Evolutionary conservation across 2,797 vertebrate genomes (phyloP).

Genomic region (Varecia variegata): DNA sequence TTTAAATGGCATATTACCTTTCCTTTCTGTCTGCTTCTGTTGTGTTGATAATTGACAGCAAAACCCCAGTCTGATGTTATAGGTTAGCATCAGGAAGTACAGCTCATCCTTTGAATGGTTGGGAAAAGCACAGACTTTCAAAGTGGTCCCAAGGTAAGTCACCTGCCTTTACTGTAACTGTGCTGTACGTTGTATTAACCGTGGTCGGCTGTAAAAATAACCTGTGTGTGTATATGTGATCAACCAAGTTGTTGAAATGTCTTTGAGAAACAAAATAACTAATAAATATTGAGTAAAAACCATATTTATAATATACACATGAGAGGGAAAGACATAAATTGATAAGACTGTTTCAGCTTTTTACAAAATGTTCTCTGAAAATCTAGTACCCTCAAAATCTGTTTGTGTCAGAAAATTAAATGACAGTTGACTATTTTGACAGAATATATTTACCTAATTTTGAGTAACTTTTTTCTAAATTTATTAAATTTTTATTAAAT

Average conservation of each 20-base stretch:
- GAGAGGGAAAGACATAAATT: not conserved
- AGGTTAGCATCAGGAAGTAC: slow-evolving; percentile 72
- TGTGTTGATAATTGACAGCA: slow-evolving; percentile 50
- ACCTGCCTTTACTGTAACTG: not conserved
- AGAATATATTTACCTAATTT: slow-evolving; percentile 29
- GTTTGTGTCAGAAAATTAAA: slow-evolving; percentile 20
- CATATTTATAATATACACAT: not conserved
- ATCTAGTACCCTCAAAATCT: not conserved
- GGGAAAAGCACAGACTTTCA: slow-evolving; percentile 68
- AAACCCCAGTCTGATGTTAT: slow-evolving; percentile 69
- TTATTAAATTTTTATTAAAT: slow-evolving; percentile 1
- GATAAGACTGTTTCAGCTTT: not conserved
- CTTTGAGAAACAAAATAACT: slow-evolving; percentile 31
- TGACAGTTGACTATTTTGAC: not conserved
- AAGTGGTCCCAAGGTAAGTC: slow-evolving; percentile 70
- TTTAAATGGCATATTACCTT: slow-evolving; percentile 41
- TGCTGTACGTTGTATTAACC: slow-evolving; percentile 61
- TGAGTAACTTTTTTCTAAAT: not conserved
- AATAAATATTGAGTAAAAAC: not conserved
- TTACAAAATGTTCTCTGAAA: slow-evolving; percentile 9
- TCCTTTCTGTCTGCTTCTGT: slow-evolving; percentile 52
- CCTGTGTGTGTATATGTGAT: slow-evolving; percentile 51
- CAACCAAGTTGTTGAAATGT: not conserved
- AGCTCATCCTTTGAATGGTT: slow-evolving; percentile 64
- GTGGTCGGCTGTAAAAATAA: slow-evolving; percentile 53